Evolutionary conservation across 1,140 invertebrate genomes (phyloP), one percentile per base, ranked within the genome.

Genomic region (Drosophila leontia): DNA sequence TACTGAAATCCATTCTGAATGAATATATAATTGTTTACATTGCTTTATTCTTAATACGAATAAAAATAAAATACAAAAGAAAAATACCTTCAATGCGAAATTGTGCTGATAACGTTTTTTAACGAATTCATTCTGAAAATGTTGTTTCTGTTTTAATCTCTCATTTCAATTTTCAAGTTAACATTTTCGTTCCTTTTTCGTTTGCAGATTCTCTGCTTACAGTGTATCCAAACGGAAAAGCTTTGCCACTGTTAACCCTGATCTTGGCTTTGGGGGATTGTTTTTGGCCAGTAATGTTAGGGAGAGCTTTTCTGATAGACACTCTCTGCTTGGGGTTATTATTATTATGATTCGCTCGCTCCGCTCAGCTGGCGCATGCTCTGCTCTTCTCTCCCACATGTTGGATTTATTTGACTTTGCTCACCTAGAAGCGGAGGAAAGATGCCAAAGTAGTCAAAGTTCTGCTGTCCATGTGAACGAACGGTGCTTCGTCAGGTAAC

Each of bases 391-490:
- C 67, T 75, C 50, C 41, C 71, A 75, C 41, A 63, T 75, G 67
- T 70, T 70, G 58, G 59, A 47, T 53, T 39, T 70, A 48, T 56
- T 29, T 12, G 44, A 56, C 26, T 34, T 26, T 39, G 70, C 69
- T 62, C 69, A 61, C 69, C 56, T 74, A 51, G 41, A 74, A 53
- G 69, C 68, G 47, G 56, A 74, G 35, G 61, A 70, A 45, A 7
- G 26, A 55, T 34, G 50, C 35, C 61, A 63, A 51, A 51, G 48
- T 39, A 74, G 55, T 72, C 68, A 45, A 45, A 78, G 78, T 84
- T 81, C 47, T 74, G 82, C 82, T 50, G 65, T 63, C 62, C 39
- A 32, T 37, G 45, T 57, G n/a, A 45, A 74, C 82, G 72, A 45
- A 74, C 82, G 78, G 67, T 84, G 60, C 29, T 48, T 23, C 37